Base-by-base conservation (phyloP, 1,140 invertebrate species). In the Lepidurus apus region DNA sequence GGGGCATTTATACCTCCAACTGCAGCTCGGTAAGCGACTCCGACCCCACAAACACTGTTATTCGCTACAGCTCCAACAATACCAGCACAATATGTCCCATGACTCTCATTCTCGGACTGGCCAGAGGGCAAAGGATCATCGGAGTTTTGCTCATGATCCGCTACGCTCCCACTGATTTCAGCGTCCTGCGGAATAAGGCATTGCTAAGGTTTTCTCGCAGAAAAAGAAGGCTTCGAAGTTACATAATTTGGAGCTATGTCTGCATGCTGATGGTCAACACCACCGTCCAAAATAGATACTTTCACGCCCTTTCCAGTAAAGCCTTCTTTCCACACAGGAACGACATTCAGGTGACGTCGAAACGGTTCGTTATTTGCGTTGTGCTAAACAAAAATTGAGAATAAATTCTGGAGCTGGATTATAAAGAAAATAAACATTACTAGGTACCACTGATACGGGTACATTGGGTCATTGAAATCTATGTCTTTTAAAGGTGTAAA, bases 161-260 rank as follows among this genome's bases (percentile, higher is more conserved):
- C 87, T 8, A 87, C 81, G 79, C 87, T 86, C 43, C 82, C 83
- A 81, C 87, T 87, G 8, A 85, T 84, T 73, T 81, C 77, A 17
- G 85, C 82, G 80, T 87, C 86, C 83, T 85, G n/a, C n/a, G 77
- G 26, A 79, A 9, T 82, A 21, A n/a, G 75, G 79, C 34, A 80
- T 45, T 21, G 10, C n/a, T 73, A 79, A 45, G 26, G 11, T 76
- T 43, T 79, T 47, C 21, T 74, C 73, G 73, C 1, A 79, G 74
- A 17, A 21, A 78, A 76, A 26, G 10, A 13, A 77, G 42, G n/a
- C 26, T 7, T 13, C 17, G 44, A 17, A 83, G 84, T 85, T 81
- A 87, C 86, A 81, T 87, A 87, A 80, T 87, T 87, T 11, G 77
- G 73, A 10, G 74, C 79, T 13, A 88, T 81, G 80, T 88, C 87